These are phyloP conservation scores for Drosophila cognata DNA, from an alignment of 2,888 invertebrate species.

Conservation along the genomic window DNA sequence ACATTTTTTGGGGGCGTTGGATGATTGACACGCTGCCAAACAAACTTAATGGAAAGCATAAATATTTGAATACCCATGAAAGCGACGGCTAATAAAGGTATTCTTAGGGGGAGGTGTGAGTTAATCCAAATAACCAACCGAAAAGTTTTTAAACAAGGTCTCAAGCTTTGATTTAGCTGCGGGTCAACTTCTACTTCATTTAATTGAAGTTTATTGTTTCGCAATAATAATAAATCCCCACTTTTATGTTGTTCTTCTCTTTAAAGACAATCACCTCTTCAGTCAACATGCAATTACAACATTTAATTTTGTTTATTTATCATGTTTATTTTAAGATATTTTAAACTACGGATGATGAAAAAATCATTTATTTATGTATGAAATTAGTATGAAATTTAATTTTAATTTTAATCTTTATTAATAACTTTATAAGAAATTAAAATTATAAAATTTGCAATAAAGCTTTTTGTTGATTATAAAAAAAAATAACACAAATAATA, in stretches of 20 bases:
- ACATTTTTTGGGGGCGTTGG: slow-evolving; percentile 31
- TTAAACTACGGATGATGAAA: background rate
- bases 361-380: background rate
- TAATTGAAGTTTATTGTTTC: background rate
- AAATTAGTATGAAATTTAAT: background rate
- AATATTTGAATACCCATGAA: slow-evolving; percentile 61
- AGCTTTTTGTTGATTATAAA: background rate
- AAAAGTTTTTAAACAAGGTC: slow-evolving; percentile 6
- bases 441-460: background rate
- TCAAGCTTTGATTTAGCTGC: background rate
- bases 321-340: background rate
- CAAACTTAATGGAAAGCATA: slow-evolving; percentile 69
- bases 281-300: background rate
- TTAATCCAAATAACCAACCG: slow-evolving; percentile 9
- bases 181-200: background rate
- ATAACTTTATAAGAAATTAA: no score
- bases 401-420: background rate
- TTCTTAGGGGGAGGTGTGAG: background rate
- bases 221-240: background rate
- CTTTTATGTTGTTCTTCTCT: background rate
- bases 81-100: slow-evolving; percentile 45
- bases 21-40: slow-evolving; percentile 63
- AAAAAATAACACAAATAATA: background rate
- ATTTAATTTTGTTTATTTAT: background rate
- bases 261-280: background rate